A percentile compares a stretch with the other conserved stretches of the same genome.
Conservation (phyloP, 2,113 vertebrate genomes). For the Indri indri region DNA sequence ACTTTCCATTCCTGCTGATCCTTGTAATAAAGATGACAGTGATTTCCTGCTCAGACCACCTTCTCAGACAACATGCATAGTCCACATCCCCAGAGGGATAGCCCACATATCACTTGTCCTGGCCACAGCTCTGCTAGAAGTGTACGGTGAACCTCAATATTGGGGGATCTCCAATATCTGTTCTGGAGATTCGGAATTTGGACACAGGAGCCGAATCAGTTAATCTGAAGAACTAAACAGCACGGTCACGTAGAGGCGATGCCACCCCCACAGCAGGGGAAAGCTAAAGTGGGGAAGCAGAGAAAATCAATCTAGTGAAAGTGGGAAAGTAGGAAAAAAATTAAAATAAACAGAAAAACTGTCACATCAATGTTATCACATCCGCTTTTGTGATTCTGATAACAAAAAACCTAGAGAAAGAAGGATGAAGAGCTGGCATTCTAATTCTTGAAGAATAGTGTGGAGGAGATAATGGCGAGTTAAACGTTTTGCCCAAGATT, state of each 20-base stretch:
- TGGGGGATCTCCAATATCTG: not conserved
- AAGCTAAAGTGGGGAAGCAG: not conserved
- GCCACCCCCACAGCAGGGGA: not conserved
- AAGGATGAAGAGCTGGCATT: not conserved
- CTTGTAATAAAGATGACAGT: not conserved
- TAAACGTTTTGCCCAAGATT: not conserved
- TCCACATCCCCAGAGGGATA: not conserved
- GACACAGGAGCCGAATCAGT: not conserved
- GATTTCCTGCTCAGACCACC: not conserved
- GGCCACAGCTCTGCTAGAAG: not conserved
- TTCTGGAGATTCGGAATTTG: not conserved
- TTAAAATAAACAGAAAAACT: not conserved
- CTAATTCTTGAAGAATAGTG: not conserved
- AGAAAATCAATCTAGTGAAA: not conserved
- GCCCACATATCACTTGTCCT: not conserved
- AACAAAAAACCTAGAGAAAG: not conserved
- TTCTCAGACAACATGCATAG: not conserved
- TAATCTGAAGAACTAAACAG: not conserved
- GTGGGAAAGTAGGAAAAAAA: not conserved
- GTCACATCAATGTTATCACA: not conserved
- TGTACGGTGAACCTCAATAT: not conserved
- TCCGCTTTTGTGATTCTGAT: not conserved
- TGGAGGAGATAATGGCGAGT: not conserved
- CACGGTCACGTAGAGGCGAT: not conserved
- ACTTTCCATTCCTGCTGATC: not conserved